These are phyloP conservation scores for Zosterops lateralis DNA, from an alignment of 2,113 vertebrate genomes.

Conservation along the genomic window DNA sequence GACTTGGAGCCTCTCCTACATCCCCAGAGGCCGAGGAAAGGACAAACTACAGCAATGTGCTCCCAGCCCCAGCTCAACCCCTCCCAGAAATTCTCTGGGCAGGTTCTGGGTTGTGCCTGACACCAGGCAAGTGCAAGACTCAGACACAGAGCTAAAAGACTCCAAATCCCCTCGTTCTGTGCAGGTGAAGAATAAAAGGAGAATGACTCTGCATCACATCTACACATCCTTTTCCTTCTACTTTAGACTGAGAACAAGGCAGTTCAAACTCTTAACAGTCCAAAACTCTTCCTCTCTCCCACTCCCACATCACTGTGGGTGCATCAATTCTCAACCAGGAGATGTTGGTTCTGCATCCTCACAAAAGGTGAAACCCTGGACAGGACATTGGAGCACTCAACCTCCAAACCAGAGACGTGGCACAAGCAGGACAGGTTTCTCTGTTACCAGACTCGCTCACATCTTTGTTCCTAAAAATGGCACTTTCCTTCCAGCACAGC, in stretches of 20 bases:
- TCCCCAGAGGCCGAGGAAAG: background rate
- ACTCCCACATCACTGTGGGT: background rate
- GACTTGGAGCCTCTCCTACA: background rate
- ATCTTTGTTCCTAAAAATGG: background rate
- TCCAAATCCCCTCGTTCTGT: background rate
- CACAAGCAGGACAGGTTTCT: background rate
- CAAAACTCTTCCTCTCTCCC: background rate
- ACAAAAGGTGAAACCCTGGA: background rate
- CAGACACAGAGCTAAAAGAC: background rate
- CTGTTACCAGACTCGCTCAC: background rate
- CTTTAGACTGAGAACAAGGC: background rate
- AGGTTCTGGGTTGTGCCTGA: background rate
- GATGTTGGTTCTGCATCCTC: background rate
- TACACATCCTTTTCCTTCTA: background rate
- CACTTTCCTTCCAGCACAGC: background rate
- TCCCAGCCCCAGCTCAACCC: background rate
- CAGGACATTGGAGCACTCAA: background rate
- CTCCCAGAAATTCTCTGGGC: background rate
- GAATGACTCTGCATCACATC: background rate
- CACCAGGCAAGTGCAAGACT: background rate
- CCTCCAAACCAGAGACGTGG: background rate
- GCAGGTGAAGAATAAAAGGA: background rate
- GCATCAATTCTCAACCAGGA: background rate
- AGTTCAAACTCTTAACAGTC: background rate
- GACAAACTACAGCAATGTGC: background rate